Percentiles rank a stretch among this genome's conserved stretches.
phyloP scores from a whole-genome alignment of 2,797 vertebrate species.

The Sorex maritimensis region DNA sequence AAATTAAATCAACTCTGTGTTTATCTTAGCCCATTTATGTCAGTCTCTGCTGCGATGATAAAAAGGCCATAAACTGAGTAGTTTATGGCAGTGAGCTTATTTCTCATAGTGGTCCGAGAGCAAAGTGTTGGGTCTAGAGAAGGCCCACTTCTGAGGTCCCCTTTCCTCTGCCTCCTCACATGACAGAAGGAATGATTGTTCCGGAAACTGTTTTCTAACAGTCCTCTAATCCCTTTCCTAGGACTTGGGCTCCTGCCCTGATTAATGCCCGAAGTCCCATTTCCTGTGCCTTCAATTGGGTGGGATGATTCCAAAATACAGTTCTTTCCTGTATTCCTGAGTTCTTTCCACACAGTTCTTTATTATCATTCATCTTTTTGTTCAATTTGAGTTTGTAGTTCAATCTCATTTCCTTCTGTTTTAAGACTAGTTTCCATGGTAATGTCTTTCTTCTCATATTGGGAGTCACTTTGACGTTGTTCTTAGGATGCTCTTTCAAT shows the following conservation, averaged over 20 bases:
- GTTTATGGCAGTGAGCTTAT: too few relatives aligned
- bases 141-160: neutral
- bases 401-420: neutral
- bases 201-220: too few relatives aligned
- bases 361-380: conserved; percentile 4
- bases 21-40: neutral
- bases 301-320: too few relatives aligned
- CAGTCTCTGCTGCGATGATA: neutral
- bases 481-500: neutral
- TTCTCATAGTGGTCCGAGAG: neutral
- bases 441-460: neutral
- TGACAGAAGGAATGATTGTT: too few relatives aligned
- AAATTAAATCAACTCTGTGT: neutral
- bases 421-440: neutral
- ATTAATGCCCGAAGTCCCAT: too few relatives aligned
- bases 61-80: neutral
- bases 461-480: neutral
- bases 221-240: too few relatives aligned
- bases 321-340: too few relatives aligned
- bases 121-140: neutral
- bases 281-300: too few relatives aligned
- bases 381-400: neutral
- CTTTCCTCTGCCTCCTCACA: neutral
- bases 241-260: too few relatives aligned
- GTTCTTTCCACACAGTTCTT: neutral